These are phyloP conservation scores for Centropus unirufus DNA, from an alignment of 2,113 vertebrate species.

Conservation along the genomic window DNA sequence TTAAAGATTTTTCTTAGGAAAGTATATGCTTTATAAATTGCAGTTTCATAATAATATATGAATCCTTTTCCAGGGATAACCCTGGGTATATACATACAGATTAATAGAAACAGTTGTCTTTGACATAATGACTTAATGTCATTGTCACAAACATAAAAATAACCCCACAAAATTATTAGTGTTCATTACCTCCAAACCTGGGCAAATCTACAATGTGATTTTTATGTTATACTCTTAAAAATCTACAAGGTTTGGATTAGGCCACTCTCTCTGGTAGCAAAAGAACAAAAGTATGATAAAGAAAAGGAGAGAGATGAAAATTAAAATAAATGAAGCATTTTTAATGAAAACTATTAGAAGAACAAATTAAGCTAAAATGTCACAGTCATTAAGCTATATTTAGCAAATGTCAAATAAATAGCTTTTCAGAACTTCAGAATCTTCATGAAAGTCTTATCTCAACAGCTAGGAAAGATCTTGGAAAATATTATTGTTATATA, in stretches of 20 bases:
- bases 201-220: constrained; percentile 30
- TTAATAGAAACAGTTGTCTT: constrained; percentile 37
- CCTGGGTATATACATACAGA: constrained; percentile 68
- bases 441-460: background rate
- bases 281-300: constrained; percentile 58
- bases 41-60: constrained; percentile 70
- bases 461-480: background rate
- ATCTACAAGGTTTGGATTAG: constrained; percentile 11
- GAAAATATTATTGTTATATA: background rate
- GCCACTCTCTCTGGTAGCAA: background rate
- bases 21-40: constrained; percentile 67
- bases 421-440: background rate
- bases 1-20: constrained; percentile 73
- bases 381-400: constrained; percentile 72
- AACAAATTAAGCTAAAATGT: constrained; percentile 73
- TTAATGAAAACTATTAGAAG: constrained; percentile 69
- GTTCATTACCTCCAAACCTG: constrained; percentile 1
- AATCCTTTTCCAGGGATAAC: constrained; percentile 70
- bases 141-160: constrained; percentile 73
- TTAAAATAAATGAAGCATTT: constrained; percentile 68
- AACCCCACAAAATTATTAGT: constrained; percentile 52
- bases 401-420: constrained; percentile 71
- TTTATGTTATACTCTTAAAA: constrained; percentile 25
- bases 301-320: constrained; percentile 31
- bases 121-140: constrained; percentile 64